phyloP scores from a whole-genome alignment of 2,113 vertebrate genomes.

The Cyprinodon brontotheroides region DNA sequence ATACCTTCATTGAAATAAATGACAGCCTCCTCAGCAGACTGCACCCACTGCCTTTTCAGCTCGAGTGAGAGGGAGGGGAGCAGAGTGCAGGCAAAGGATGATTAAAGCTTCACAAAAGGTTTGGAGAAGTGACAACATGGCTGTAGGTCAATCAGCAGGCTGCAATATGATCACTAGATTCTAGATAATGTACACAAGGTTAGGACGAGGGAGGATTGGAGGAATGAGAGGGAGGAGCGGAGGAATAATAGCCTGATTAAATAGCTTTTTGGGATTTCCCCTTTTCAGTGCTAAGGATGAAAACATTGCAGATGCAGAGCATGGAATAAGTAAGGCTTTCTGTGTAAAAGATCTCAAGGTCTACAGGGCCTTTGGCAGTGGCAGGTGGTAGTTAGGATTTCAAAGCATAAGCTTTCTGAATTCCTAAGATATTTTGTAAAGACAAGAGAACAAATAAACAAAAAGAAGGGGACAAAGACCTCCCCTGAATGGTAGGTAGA shows the following conservation, averaged over 20 bases:
- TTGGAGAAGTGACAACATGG: constrained; percentile 68
- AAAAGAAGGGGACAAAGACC: constrained; percentile 37
- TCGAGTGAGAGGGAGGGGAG: background rate
- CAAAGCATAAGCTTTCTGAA: constrained; percentile 48
- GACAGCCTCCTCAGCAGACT: constrained; percentile 56
- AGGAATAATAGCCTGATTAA: constrained; percentile 49
- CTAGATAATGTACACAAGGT: constrained; percentile 57
- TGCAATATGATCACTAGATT: constrained; percentile 69
- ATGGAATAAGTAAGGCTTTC: constrained; percentile 19
- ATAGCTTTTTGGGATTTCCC: constrained; percentile 28
- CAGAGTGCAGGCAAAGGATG: constrained; percentile 52
- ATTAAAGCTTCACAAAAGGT: constrained; percentile 72
- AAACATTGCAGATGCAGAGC: constrained; percentile 37
- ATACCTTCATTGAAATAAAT: constrained; percentile 75
- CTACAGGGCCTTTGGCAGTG: constrained; percentile 36
- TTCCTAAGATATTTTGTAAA: constrained; percentile 43
- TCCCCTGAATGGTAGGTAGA: constrained; percentile 41
- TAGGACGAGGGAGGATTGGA: background rate
- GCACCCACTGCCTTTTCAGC: constrained; percentile 63
- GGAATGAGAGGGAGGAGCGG: constrained; percentile 5
- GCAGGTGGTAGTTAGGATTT: constrained; percentile 70
- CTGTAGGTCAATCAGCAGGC: constrained; percentile 75
- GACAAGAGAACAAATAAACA: constrained; percentile 47
- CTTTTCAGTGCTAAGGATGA: constrained; percentile 17
- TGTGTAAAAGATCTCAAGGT: constrained; percentile 15